phyloP scores from a whole-genome alignment of 2,888 invertebrate genomes.

The Parochlus steinenii region DNA sequence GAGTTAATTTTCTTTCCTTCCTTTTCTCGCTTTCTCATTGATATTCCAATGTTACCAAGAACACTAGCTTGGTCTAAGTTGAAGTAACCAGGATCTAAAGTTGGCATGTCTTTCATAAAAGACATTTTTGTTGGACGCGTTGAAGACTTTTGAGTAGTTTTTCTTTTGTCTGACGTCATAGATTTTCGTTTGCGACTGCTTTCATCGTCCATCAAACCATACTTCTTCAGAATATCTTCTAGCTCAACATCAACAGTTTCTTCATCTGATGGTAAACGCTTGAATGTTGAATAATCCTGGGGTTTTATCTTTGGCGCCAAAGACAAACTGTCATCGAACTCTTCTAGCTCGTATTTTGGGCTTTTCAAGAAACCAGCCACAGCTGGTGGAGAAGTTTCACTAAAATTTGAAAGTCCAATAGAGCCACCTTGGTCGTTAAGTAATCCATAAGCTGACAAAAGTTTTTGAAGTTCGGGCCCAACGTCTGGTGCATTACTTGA shows the following conservation, averaged over 20 bases:
- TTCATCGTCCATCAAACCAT: constrained; percentile 27
- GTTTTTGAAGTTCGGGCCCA: constrained; percentile 24
- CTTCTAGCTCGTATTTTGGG: constrained; percentile 4
- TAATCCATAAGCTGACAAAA: constrained; percentile 32
- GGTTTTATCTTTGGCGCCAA: constrained; percentile 21
- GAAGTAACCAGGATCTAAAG: constrained; percentile 24
- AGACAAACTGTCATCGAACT: constrained; percentile 11
- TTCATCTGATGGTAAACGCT: constrained; percentile 23
- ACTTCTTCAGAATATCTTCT: constrained; percentile 27
- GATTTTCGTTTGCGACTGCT: constrained; percentile 12
- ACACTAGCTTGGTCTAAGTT: constrained; percentile 24
- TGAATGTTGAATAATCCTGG: constrained; percentile 28
- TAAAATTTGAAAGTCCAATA: constrained; percentile 2
- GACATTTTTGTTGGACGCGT: constrained; percentile 2
- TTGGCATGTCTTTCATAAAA: constrained; percentile 14
- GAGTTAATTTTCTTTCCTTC: constrained; percentile 13
- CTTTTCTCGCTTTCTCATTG: constrained; percentile 15
- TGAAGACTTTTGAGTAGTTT: not conserved
- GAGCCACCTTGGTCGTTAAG: constrained; percentile 15
- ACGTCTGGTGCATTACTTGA: constrained; percentile 15
- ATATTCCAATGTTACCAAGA: constrained; percentile 25
- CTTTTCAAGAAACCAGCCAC: constrained; percentile 1
- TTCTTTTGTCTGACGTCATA: constrained; percentile 9
- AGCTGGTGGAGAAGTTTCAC: not conserved
- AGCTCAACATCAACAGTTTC: constrained; percentile 23